A percentile compares a stretch with the other conserved stretches of the same genome.
phyloP scores from a whole-genome alignment of 1,140 invertebrate genomes.

The Atta colombica region DNA sequence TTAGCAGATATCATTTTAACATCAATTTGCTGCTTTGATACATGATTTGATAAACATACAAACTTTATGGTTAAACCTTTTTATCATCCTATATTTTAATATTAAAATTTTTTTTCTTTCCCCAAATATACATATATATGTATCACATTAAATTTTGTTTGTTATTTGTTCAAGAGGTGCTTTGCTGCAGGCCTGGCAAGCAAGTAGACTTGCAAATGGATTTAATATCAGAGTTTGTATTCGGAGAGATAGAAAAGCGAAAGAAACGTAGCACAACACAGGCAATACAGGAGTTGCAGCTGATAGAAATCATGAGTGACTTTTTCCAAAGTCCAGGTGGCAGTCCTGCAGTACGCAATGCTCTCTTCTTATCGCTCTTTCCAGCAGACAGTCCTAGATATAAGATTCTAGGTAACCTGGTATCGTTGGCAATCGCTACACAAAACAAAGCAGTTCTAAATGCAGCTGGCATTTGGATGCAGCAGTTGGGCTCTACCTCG shows the following conservation, averaged over 20 bases:
- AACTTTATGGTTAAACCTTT: too few relatives aligned
- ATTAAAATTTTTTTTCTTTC: slow-evolving; percentile 36
- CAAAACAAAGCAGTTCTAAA: slow-evolving; percentile 91
- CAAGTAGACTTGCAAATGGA: slow-evolving; percentile 90
- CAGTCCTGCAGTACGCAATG: slow-evolving; percentile 92
- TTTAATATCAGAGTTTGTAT: slow-evolving; percentile 93
- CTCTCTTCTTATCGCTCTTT: slow-evolving; percentile 93
- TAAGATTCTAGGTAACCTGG: slow-evolving; percentile 91
- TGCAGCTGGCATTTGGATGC: slow-evolving; percentile 94
- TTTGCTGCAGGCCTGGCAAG: slow-evolving; percentile 86
- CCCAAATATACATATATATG: slow-evolving; percentile 15
- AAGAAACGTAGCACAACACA: slow-evolving; percentile 87
- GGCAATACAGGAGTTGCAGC: slow-evolving; percentile 91
- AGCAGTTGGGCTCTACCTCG: slow-evolving; percentile 93
- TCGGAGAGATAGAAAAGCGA: slow-evolving; percentile 91
- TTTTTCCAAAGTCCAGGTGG: slow-evolving; percentile 90
- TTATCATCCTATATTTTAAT: too few relatives aligned
- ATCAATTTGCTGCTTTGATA: too few relatives aligned
- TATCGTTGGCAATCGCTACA: slow-evolving; percentile 92
- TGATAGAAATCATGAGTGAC: slow-evolving; percentile 92
- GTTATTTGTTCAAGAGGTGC: slow-evolving; percentile 82
- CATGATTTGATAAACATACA: too few relatives aligned
- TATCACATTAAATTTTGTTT: not conserved
- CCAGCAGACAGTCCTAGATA: slow-evolving; percentile 89
- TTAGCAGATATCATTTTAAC: too few relatives aligned